Conservation (phyloP, 1,140 invertebrate genomes). For the Aradophagus sp. region DNA sequence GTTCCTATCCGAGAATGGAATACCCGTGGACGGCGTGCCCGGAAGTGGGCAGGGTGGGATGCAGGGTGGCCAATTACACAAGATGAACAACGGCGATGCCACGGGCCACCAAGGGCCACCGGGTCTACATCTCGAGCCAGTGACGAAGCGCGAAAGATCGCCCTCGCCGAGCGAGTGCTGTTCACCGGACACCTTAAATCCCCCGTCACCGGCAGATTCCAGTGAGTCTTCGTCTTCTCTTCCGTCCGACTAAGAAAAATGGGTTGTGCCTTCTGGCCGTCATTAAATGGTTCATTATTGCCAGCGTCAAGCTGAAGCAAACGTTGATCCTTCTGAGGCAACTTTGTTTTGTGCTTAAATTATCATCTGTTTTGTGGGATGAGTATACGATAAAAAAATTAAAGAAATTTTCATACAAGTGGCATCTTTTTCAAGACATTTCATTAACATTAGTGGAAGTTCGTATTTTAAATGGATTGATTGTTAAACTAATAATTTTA, state of each 20-base stretch:
- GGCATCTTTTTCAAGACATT: too few relatives aligned
- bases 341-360: too few relatives aligned
- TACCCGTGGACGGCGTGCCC: slow-evolving; percentile 84
- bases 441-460: too few relatives aligned
- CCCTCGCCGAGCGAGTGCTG: slow-evolving; percentile 89
- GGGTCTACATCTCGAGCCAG: slow-evolving; percentile 69
- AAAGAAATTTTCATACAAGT: too few relatives aligned
- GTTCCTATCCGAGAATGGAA: slow-evolving; percentile 94
- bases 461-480: too few relatives aligned
- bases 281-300: not conserved
- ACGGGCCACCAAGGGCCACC: slow-evolving; percentile 69
- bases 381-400: too few relatives aligned
- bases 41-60: slow-evolving; percentile 75
- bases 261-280: slow-evolving; percentile 5
- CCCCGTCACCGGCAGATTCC: slow-evolving; percentile 89
- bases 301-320: too few relatives aligned
- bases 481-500: too few relatives aligned
- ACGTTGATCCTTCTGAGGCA: too few relatives aligned
- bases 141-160: slow-evolving; percentile 84
- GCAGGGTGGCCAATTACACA: slow-evolving; percentile 66
- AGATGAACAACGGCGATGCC: slow-evolving; percentile 66
- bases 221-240: slow-evolving; percentile 76
- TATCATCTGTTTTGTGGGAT: too few relatives aligned
- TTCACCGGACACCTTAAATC: slow-evolving; percentile 88
- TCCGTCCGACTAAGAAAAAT: slow-evolving; percentile 3